Base-by-base conservation (phyloP, 2,113 vertebrate genomes). In the Oryzias celebensis region DNA sequence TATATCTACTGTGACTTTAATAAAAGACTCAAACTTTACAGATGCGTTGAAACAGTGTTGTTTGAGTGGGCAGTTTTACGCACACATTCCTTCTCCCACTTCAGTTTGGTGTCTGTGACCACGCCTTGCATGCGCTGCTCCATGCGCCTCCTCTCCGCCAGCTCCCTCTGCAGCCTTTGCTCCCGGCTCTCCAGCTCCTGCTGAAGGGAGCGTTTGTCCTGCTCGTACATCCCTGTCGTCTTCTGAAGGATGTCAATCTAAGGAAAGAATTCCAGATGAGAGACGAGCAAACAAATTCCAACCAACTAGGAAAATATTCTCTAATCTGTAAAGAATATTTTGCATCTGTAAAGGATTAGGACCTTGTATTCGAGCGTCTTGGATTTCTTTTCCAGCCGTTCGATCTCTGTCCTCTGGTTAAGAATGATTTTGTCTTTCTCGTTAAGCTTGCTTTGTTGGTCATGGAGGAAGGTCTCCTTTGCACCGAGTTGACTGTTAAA, bases 21-120 rank as follows among this genome's bases (percentile, higher is more conserved):
- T n/a, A 18, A 7, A 28, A 47, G 31, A 1, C 13, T 16, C 15
- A 67, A 41, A 23, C 6, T 36, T 7, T 47, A 2, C 8, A 4
- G 0, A 16, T 42, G 31, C 10, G 17, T 1, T 12, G 1, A 22
- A 24, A 58, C 6, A 48, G 3, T 0, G 17, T 3, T 13, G 17
- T 3, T 16, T 1, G n/a, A 26, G 1, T 46, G 7, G 47, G 17
- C 49, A 42, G 22, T 4, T 64, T 36, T 16, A 98, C 97, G 96
- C 75, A 99, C 97, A 68, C 96, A 98, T 73, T 99, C 97, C 71
- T 96, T 98, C 85, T 99, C 96, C 96, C 97, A 99, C 63, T 98
- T 96, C 73, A 88, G 88, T 14, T 89, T 90, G 0, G 95, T 93
- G 62, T 99, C 96, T 0, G 92, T 66, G 78, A 96, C 93, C 90